phyloP scores from a whole-genome alignment of 2,888 invertebrate genomes.

The Smittia aterrima region DNA sequence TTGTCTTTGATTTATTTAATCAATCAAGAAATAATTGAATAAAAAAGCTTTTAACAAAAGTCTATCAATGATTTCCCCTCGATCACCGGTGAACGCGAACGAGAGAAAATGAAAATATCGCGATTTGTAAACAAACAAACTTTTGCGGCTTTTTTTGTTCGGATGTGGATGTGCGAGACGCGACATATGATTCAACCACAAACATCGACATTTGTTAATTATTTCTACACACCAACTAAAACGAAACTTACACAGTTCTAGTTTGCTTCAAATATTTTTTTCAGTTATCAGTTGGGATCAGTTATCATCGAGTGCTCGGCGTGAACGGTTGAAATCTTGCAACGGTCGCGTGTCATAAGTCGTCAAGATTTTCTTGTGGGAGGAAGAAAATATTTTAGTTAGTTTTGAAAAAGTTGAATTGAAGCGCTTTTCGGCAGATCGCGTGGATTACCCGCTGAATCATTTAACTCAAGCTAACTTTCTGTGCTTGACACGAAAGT shows the following conservation, averaged over 20 bases:
- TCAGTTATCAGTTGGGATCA: constrained; percentile 23
- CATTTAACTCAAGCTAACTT: too few relatives aligned
- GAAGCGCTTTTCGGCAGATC: not conserved
- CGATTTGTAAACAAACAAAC: not conserved
- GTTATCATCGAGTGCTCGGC: constrained; percentile 29
- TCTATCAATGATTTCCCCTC: too few relatives aligned
- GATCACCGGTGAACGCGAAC: not conserved
- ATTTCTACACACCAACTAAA: not conserved
- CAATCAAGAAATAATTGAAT: too few relatives aligned
- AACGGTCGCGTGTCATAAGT: not conserved
- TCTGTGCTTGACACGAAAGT: too few relatives aligned
- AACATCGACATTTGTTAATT: constrained; percentile 11
- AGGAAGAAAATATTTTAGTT: constrained; percentile 19
- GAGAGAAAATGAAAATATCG: not conserved
- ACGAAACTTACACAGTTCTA: not conserved
- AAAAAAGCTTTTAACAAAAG: too few relatives aligned
- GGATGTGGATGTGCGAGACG: not conserved
- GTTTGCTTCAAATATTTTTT: not conserved
- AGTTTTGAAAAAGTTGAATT: not conserved
- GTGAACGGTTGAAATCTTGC: constrained; percentile 20
- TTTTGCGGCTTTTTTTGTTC: not conserved
- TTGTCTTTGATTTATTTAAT: not conserved
- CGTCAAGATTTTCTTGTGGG: constrained; percentile 14
- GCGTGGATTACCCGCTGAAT: too few relatives aligned
- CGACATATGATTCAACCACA: not conserved